Conservation (phyloP, 1,140 invertebrate species). For the Aphidius gifuensis region DNA sequence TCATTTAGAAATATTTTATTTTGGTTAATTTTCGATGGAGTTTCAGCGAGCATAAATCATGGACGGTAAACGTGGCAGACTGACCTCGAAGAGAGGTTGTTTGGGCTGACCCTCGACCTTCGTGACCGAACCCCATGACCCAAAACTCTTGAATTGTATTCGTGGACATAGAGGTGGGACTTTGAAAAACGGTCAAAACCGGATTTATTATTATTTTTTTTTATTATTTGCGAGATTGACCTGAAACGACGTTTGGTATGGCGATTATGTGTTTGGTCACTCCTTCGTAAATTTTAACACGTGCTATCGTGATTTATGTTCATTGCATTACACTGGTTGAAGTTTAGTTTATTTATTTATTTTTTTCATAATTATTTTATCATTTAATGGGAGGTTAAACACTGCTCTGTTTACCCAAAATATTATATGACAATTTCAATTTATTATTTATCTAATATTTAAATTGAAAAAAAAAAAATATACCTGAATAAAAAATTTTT, state of each 20-base stretch:
- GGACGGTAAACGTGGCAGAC: slow-evolving; percentile 37
- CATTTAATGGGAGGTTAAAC: not conserved
- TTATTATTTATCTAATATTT: no score
- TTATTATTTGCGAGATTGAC: slow-evolving; percentile 28
- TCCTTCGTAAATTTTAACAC: slow-evolving; percentile 32
- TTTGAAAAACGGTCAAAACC: slow-evolving; percentile 37
- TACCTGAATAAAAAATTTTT: no score
- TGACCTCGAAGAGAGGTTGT: slow-evolving; percentile 52
- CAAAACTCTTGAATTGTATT: slow-evolving; percentile 27
- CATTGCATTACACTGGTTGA: not conserved
- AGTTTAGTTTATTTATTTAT: slow-evolving; percentile 1
- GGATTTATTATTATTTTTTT: slow-evolving; percentile 20
- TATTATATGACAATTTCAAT: no score
- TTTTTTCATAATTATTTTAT: slow-evolving; percentile 11
- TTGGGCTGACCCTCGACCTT: slow-evolving; percentile 53
- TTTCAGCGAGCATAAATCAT: slow-evolving; percentile 45
- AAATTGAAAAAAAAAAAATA: no score
- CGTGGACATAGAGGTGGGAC: slow-evolving; percentile 24
- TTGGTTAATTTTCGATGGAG: no score
- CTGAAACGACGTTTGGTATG: slow-evolving; percentile 30
- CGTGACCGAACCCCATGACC: slow-evolving; percentile 48
- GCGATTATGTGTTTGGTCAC: slow-evolving; percentile 46
- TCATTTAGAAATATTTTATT: no score
- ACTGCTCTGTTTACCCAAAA: no score
- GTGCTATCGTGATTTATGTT: slow-evolving; percentile 12